Conservation (phyloP, 1,140 invertebrate species). For the Helicorthomorpha holstii region DNA sequence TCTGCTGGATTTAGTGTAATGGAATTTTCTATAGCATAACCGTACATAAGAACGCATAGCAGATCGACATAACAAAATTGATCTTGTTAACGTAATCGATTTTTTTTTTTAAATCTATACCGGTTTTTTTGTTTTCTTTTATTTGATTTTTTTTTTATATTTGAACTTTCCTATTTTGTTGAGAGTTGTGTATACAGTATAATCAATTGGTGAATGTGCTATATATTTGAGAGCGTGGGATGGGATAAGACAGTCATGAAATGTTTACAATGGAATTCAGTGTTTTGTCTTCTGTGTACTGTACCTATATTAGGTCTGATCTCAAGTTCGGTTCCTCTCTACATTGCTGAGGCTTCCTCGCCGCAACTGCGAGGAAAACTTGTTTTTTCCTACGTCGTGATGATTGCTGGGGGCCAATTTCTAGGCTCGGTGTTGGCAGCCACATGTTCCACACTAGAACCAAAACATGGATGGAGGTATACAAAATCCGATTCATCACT, state of each 20-base stretch:
- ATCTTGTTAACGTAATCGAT: no score
- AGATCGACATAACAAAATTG: no score
- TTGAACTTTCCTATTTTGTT: no score
- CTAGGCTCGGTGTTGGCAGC: conserved; percentile 6
- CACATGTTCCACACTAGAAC: neutral
- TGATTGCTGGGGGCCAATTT: conserved; percentile 12
- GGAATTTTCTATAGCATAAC: no score
- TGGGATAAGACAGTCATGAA: neutral
- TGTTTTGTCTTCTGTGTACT: neutral
- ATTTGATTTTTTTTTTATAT: no score
- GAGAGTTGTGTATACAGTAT: no score
- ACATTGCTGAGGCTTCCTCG: conserved; percentile 37
- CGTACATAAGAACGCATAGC: no score
- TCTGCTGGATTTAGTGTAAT: no score
- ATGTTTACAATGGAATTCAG: conserved; percentile 1
- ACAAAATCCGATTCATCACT: neutral
- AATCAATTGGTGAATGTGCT: no score
- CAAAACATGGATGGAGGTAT: conserved; percentile 1
- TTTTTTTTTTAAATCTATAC: no score
- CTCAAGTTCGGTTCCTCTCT: conserved; percentile 38
- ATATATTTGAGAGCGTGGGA: neutral
- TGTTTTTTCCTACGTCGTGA: conserved; percentile 28
- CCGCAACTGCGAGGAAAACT: conserved; percentile 30
- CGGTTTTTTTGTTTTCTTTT: no score
- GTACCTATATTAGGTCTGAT: conserved; percentile 30